These are phyloP conservation scores for Eupithecia subumbrata DNA, from an alignment of 2,888 invertebrate genomes.

Conservation along the genomic window DNA sequence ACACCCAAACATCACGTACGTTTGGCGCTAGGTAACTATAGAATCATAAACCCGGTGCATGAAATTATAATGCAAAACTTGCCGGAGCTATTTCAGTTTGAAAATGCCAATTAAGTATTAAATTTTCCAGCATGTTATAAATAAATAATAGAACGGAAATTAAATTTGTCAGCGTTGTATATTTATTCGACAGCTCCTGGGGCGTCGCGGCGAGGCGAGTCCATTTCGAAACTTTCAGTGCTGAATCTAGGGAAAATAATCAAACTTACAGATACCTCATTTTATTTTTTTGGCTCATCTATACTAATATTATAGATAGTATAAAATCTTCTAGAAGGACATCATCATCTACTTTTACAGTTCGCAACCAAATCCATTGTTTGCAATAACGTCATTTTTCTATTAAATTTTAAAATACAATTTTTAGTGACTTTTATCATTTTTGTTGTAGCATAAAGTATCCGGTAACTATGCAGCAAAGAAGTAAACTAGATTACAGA, in stretches of 20 bases:
- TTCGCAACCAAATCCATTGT: not conserved
- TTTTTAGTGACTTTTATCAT: not conserved
- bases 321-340: too few relatives aligned
- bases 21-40: not conserved
- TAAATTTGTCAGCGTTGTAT: slow-evolving; percentile 37
- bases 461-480: not conserved
- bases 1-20: not conserved
- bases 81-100: slow-evolving; percentile 11
- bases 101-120: slow-evolving; percentile 28
- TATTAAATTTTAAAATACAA: not conserved
- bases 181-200: slow-evolving; percentile 18
- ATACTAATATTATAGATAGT: too few relatives aligned
- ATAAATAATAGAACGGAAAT: slow-evolving; percentile 34
- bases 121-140: slow-evolving; percentile 30
- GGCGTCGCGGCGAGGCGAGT: slow-evolving; percentile 12
- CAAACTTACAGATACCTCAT: not conserved
- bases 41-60: not conserved
- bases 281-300: too few relatives aligned
- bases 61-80: slow-evolving; percentile 22
- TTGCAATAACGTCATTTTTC: too few relatives aligned
- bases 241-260: not conserved
- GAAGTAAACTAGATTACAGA: not conserved
- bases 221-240: slow-evolving; percentile 29
- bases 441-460: not conserved
- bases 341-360: not conserved